These are phyloP conservation scores for Geotrypetes seraphini DNA, from an alignment of 2,797 vertebrate genomes.

Conservation along the genomic window DNA sequence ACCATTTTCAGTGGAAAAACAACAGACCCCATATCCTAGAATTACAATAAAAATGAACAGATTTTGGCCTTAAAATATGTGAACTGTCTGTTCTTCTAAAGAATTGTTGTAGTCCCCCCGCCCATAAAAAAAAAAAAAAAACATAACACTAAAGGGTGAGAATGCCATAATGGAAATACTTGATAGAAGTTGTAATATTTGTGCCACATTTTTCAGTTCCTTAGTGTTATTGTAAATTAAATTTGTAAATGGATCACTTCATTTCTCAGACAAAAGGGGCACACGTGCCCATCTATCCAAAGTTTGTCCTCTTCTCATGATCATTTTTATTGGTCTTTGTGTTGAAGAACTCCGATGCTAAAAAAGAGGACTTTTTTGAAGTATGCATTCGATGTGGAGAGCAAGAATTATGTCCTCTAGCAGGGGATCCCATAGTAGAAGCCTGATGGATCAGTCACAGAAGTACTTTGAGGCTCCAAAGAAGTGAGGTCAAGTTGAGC, in stretches of 20 bases:
- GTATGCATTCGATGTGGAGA: no score
- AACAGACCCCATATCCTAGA: slow-evolving; percentile 31
- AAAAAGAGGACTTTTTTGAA: no score
- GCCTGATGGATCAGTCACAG: no score
- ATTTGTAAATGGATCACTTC: slow-evolving; percentile 20
- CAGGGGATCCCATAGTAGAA: no score
- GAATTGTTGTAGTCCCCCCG: slow-evolving; percentile 36
- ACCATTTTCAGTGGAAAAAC: slow-evolving; percentile 23
- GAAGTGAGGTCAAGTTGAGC: no score
- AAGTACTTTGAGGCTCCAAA: no score
- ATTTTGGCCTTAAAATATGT: slow-evolving; percentile 57
- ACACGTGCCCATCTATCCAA: slow-evolving; percentile 10
- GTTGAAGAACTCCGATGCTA: no score
- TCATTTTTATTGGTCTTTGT: slow-evolving; percentile 36
- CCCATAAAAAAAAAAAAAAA: no score
- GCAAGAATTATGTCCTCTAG: no score
- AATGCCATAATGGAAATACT: slow-evolving; percentile 25
- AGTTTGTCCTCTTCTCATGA: slow-evolving; percentile 18
- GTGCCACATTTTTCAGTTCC: slow-evolving; percentile 50
- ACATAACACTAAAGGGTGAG: slow-evolving; percentile 21
- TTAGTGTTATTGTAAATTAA: slow-evolving; percentile 30
- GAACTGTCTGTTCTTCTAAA: slow-evolving; percentile 58
- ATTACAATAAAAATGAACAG: slow-evolving; percentile 33
- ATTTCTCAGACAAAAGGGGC: slow-evolving; percentile 19
- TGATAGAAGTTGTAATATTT: slow-evolving; percentile 41